phyloP scores from a whole-genome alignment of 2,113 vertebrate genomes.

The Chionis minor region DNA sequence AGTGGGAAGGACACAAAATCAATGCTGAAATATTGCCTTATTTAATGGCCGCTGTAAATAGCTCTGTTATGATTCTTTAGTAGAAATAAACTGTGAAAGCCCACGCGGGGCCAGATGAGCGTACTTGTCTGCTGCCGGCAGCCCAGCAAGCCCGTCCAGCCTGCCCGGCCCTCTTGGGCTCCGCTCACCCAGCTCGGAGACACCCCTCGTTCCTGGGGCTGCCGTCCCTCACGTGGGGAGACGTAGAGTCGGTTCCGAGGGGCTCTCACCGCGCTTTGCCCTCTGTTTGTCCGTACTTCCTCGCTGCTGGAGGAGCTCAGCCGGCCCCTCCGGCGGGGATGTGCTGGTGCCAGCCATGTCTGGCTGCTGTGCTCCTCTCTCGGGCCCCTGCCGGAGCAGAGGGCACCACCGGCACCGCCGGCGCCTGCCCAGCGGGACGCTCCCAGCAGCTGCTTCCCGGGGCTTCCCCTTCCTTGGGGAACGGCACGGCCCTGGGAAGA shows the following conservation, averaged over 20 bases:
- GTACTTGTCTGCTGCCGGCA: background rate
- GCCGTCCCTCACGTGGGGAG: background rate
- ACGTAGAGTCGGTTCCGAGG: background rate
- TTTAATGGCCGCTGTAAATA: slow-evolving; percentile 90
- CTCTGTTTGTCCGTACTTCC: background rate
- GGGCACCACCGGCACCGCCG: rapidly evolving
- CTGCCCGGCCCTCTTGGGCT: background rate
- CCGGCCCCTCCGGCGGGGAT: rapidly evolving
- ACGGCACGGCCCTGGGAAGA: background rate
- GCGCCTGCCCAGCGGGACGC: rapidly evolving
- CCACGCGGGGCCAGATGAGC: background rate
- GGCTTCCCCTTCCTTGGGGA: too few relatives aligned
- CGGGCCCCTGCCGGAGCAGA: background rate
- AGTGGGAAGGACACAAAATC: slow-evolving; percentile 83
- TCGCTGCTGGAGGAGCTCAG: background rate
- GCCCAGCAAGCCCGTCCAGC: background rate
- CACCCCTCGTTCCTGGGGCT: too few relatives aligned
- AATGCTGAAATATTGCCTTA: slow-evolving; percentile 90
- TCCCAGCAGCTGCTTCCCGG: too few relatives aligned
- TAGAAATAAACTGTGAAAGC: slow-evolving; percentile 72
- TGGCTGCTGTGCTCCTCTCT: background rate
- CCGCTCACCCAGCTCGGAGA: too few relatives aligned
- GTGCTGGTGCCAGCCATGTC: background rate
- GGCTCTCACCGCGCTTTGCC: background rate
- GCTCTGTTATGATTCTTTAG: slow-evolving; percentile 80